These are phyloP conservation scores for Otolemur crassicaudatus DNA, from an alignment of 2,797 vertebrate species.

Conservation along the genomic window DNA sequence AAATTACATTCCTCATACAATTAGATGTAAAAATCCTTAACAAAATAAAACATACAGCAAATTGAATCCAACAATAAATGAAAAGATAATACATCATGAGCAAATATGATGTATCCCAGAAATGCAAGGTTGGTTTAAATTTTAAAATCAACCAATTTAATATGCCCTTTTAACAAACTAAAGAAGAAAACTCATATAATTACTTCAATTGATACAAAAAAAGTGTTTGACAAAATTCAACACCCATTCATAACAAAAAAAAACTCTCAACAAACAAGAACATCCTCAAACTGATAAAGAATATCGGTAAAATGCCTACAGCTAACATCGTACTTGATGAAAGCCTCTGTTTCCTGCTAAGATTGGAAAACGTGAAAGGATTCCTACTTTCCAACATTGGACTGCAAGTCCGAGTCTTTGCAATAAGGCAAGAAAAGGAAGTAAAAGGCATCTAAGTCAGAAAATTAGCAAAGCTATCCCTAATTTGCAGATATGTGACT, in stretches of 20 bases:
- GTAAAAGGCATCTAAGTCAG: neutral
- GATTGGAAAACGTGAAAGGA: neutral
- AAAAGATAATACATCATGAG: neutral
- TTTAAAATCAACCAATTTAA: neutral
- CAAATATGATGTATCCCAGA: neutral
- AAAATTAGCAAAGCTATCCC: neutral
- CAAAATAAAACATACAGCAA: neutral
- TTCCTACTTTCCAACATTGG: neutral
- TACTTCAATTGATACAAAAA: neutral
- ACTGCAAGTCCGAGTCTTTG: neutral
- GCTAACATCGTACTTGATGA: neutral
- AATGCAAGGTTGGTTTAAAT: constrained; percentile 17
- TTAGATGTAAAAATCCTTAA: neutral
- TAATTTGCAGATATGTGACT: neutral
- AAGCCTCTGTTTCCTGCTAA: neutral
- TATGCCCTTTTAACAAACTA: constrained; percentile 23
- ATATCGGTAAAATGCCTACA: neutral
- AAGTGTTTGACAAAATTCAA: constrained; percentile 15
- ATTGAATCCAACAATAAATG: constrained; percentile 8
- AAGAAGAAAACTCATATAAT: neutral
- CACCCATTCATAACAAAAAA: constrained; percentile 6
- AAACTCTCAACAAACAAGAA: neutral
- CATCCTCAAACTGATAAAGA: neutral
- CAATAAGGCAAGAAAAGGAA: neutral
- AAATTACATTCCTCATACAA: neutral